Evolutionary conservation across 2,113 vertebrate species (phyloP), one percentile per base, ranked within the genome.

Genomic region (Amphiprion ocellaris): DNA sequence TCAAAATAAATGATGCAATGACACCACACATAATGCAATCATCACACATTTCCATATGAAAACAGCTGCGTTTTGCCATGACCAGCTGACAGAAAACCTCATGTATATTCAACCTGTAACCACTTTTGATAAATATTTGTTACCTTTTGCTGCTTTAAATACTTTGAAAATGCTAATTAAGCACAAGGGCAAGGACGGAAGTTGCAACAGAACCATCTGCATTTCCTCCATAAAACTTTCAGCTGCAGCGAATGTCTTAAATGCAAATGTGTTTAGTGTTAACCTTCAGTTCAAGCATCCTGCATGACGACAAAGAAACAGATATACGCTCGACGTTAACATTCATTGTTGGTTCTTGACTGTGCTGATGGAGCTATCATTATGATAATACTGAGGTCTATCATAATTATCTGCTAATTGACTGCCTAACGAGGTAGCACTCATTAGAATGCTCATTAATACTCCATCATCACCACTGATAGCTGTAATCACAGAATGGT

Each of bases 351-450:
- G 55, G 69, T 41, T 24, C 63, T 59, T 73, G 76, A 63, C 64
- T 76, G 69, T 39, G 67, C 56, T 69, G 69, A 89, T 79, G 56
- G 77, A 82, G 88, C 78, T 60, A 63, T 85, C 74, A 85, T 88
- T 78, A 83, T 76, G 65, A 81, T 87, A 79, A 86, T 84, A 83
- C 80, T n/a, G 47, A 73, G 67, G 83, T 85, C 87, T 69, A 81
- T 91, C 90, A 87, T 89, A 88, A 90, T 89, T 82, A 90, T 86
- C 77, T 87, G 87, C 83, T 91, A 92, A 89, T 90, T 90, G 83
- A 89, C 87, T 91, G 87, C 83, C 80, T 91, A 91, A 91, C 64
- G 90, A 92, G 85, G 83, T 83, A 59, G 84, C 0, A 33, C 85
- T 89, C 79, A 74, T 88, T 87, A 89, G 69, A 83, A 84, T 70